A percentile compares a stretch with the other conserved stretches of the same genome.
Conservation (phyloP, 1,140 invertebrate species). For the Trichonephila clavipes region DNA sequence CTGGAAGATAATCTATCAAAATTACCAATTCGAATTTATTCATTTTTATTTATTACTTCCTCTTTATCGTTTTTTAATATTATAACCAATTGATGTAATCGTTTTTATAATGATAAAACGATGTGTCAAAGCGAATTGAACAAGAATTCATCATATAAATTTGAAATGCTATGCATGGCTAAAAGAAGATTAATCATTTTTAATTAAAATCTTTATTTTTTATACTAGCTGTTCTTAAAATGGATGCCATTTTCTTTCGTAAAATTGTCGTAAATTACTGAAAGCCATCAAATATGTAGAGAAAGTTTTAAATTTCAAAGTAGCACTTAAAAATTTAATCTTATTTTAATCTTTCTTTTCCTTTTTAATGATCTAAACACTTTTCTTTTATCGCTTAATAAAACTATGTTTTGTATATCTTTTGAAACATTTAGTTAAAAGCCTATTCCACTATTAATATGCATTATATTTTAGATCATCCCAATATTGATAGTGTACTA, state of each 20-base stretch:
- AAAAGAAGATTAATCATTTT: constrained; percentile 34
- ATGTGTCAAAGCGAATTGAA: constrained; percentile 26
- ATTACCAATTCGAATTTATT: constrained; percentile 19
- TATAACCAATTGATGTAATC: constrained; percentile 28
- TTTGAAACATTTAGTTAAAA: too few species aligned
- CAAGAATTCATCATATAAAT: constrained; percentile 35
- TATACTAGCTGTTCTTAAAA: not conserved
- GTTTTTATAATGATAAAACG: constrained; percentile 35
- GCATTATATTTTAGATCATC: too few species aligned
- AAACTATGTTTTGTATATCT: too few species aligned
- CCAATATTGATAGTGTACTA: too few species aligned
- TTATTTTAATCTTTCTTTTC: not conserved
- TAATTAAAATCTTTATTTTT: constrained; percentile 33
- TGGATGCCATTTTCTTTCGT: not conserved
- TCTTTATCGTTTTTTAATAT: not conserved
- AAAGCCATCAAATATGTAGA: not conserved
- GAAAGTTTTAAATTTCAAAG: constrained; percentile 5
- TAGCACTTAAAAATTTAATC: not conserved
- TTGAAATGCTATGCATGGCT: constrained; percentile 19
- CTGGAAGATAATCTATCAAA: constrained; percentile 4
- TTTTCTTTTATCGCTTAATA: too few species aligned
- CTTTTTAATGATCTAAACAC: too few species aligned
- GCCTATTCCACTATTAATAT: too few species aligned
- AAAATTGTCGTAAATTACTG: not conserved
- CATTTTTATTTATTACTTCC: not conserved